Base-by-base conservation (phyloP, 2,888 invertebrate genomes). In the Pantelozetes paolii region DNA sequence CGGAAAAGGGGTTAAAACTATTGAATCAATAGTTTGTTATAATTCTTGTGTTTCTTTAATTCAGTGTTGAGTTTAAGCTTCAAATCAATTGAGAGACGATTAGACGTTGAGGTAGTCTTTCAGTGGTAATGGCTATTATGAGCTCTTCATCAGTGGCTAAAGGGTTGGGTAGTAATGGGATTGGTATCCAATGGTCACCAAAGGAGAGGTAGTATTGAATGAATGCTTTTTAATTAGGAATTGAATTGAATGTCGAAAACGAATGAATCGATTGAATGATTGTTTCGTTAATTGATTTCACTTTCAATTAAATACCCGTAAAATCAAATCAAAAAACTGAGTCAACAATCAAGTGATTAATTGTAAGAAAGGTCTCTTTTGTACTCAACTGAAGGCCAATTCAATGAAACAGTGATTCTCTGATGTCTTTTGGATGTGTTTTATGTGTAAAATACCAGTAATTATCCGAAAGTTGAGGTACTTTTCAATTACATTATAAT, bases 31-130 rank as follows among this genome's bases (percentile, higher is more conserved):
- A n/a, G n/a, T n/a, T n/a, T n/a, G n/a, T n/a, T n/a, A n/a, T n/a
- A n/a, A n/a, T n/a, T n/a, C n/a, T n/a, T n/a, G n/a, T n/a, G n/a
- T n/a, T n/a, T n/a, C n/a, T n/a, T n/a, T n/a, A n/a, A n/a, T n/a
- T n/a, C n/a, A n/a, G n/a, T n/a, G n/a, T 48, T 48, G 48, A 48
- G 48, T 48, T 48, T 48, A 48, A 48, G 48, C 48, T 48, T 20
- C 45, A 40, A 45, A 45, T 45, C 2, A 45, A 45, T n/a, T 20
- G 1, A 48, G 15, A n/a, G n/a, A n/a, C 8, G 45, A 48, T n/a
- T 20, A 48, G 48, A 20, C 20, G 20, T 48, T 48, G 48, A 48
- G 48, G 48, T 48, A 48, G 48, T 48, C 48, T 48, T 48, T 6
- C 15, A 20, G n/a, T 20, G 2, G 13, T 45, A 8, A 45, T n/a